These are phyloP conservation scores for Ips nitidus DNA, from an alignment of 1,140 invertebrate species.

Conservation along the genomic window DNA sequence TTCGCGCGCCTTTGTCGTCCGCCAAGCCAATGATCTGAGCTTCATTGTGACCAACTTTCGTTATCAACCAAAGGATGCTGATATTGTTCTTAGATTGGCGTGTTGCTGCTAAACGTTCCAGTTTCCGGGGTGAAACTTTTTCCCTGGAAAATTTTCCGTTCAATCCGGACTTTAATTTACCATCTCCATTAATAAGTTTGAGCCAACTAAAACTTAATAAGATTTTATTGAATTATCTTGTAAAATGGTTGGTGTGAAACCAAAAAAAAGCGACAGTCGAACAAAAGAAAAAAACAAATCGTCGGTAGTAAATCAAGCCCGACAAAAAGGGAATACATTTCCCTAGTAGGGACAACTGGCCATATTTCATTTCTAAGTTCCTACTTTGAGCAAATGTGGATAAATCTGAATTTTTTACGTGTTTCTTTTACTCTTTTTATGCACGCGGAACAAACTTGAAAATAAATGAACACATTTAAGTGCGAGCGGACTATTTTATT, in stretches of 20 bases:
- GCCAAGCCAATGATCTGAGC: slow-evolving; percentile 16
- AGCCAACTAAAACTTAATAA: not conserved
- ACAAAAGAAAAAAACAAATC: too few species aligned
- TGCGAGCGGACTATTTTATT: not conserved
- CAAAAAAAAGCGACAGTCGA: too few species aligned
- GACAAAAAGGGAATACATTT: not conserved
- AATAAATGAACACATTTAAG: not conserved
- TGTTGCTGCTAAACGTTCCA: not conserved
- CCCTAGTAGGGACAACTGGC: not conserved
- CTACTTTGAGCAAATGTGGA: not conserved
- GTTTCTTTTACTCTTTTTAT: not conserved
- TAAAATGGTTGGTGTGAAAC: not conserved
- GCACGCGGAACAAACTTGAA: not conserved
- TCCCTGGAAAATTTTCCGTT: not conserved
- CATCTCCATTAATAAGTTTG: not conserved
- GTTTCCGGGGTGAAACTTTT: not conserved
- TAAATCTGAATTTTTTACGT: not conserved
- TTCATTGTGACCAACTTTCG: slow-evolving; percentile 6
- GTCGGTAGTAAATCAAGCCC: too few species aligned
- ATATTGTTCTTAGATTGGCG: not conserved
- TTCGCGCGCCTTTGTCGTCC: slow-evolving; percentile 17
- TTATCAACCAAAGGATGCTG: not conserved
- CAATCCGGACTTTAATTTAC: not conserved
- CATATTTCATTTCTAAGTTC: too few species aligned
- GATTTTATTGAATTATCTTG: slow-evolving; percentile 1